phyloP scores from a whole-genome alignment of 2,797 vertebrate genomes.

The Schizopygopsis pylzovi region DNA sequence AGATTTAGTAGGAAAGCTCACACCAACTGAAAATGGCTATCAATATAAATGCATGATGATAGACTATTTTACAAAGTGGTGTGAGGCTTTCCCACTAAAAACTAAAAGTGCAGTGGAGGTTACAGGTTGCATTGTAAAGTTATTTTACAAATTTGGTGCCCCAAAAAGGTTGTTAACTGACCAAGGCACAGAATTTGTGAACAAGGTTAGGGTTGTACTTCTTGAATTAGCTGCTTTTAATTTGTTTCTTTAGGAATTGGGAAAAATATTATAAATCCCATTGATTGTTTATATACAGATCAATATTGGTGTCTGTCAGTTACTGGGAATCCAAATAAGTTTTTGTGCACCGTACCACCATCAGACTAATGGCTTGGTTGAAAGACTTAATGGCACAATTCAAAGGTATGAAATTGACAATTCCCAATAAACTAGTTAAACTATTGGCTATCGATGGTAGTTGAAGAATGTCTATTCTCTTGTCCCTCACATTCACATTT shows the following conservation, averaged over 20 bases:
- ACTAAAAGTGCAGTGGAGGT: no score
- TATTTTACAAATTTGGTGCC: no score
- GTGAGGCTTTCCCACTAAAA: no score
- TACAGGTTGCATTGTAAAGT: no score
- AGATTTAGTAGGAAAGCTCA: no score
- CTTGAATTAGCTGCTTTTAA: no score
- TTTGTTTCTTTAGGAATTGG: not conserved
- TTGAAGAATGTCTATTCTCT: not conserved
- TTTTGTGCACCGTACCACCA: not conserved
- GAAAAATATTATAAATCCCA: not conserved
- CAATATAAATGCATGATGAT: no score
- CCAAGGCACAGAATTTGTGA: no score
- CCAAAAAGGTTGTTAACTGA: no score
- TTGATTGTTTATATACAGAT: not conserved
- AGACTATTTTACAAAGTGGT: no score
- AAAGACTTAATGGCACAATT: not conserved
- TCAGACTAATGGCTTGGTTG: not conserved
- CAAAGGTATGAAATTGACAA: conserved; percentile 5
- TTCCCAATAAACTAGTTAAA: not conserved
- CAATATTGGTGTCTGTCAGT: not conserved
- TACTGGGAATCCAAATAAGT: not conserved
- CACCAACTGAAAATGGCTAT: no score
- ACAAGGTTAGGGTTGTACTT: no score
- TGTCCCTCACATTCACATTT: not conserved
- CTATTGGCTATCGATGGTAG: not conserved